Evolutionary conservation across 2,113 vertebrate genomes (phyloP).

Genomic region (Capreolus pygargus): DNA sequence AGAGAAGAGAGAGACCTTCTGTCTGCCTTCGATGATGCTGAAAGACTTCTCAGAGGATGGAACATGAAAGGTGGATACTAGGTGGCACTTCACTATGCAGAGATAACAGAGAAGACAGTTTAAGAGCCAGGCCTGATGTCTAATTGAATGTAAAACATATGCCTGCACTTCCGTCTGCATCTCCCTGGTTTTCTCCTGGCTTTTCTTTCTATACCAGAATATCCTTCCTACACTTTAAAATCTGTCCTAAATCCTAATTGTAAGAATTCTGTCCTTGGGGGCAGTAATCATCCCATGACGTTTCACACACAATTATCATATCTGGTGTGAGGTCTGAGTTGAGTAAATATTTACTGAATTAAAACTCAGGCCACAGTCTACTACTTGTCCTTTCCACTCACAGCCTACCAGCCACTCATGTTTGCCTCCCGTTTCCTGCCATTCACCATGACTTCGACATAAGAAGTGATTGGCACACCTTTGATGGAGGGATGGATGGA

Average conservation of each 20-base stretch:
- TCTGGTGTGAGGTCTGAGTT: background rate
- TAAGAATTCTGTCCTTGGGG: background rate
- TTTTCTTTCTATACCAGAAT: background rate
- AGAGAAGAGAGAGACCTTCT: background rate
- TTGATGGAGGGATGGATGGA: background rate
- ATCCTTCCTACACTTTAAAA: background rate
- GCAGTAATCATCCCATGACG: background rate
- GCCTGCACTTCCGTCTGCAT: background rate
- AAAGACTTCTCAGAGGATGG: background rate
- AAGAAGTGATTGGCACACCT: background rate
- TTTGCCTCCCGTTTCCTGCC: background rate
- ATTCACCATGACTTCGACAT: background rate
- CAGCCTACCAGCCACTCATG: background rate
- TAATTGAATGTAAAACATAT: background rate
- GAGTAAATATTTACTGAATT: background rate
- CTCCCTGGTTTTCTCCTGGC: background rate
- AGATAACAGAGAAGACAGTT: background rate
- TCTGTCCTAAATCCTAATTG: background rate
- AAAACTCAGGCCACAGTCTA: background rate
- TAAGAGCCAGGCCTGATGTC: background rate
- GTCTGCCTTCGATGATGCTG: background rate
- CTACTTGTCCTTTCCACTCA: background rate
- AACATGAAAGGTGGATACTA: background rate
- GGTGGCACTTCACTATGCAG: background rate
- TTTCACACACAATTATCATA: background rate